Evolutionary conservation across 1,140 invertebrate genomes (phyloP).

Genomic region (Orussus abietinus): DNA sequence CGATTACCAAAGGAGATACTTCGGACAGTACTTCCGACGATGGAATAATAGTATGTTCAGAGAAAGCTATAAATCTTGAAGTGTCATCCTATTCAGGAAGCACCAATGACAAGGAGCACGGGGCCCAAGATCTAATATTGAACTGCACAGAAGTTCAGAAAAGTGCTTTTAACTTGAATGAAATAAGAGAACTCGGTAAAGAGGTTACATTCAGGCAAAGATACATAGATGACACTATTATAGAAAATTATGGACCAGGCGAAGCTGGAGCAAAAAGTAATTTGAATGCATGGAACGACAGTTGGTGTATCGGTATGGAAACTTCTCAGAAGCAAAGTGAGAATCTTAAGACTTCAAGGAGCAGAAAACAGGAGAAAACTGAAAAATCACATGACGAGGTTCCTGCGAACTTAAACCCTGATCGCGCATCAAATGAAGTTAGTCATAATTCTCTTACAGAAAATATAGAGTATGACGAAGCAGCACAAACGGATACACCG

Average conservation of each 20-base stretch:
- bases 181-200: conserved; percentile 31
- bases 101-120: background rate
- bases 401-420: no score
- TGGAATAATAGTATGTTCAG: background rate
- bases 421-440: no score
- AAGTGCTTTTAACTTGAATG: conserved; percentile 22
- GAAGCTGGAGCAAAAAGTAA: conserved; percentile 6
- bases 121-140: conserved; percentile 22
- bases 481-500: no score
- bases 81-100: background rate
- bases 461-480: no score
- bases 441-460: no score
- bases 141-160: conserved; percentile 32
- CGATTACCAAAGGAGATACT: background rate
- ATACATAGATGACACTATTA: no score
- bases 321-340: background rate
- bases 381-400: no score
- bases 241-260: no score
- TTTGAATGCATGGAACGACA: background rate
- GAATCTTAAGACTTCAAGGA: background rate
- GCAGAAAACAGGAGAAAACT: background rate
- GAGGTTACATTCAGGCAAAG: no score
- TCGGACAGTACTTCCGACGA: background rate
- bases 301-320: background rate
- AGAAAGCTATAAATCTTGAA: background rate